Conservation (phyloP, 2,888 invertebrate species). For the Coelinius sp. region DNA sequence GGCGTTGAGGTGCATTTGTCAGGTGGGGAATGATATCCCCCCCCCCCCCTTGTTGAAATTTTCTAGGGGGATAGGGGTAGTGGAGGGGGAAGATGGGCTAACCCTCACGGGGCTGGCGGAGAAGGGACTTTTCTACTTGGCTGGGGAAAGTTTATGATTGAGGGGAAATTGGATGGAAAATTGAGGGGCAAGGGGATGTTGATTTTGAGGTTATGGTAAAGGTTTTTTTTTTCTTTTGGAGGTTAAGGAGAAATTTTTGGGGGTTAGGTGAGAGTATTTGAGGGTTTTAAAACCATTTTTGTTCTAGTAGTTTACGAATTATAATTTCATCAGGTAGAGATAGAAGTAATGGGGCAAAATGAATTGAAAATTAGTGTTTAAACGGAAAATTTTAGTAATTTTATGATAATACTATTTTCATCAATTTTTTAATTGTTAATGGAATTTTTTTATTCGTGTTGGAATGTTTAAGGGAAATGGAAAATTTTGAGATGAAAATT, state of each 20-base stretch:
- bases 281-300: too few relatives aligned
- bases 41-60: background rate
- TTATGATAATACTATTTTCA: too few relatives aligned
- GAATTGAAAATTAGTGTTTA: too few relatives aligned
- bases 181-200: background rate
- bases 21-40: constrained; percentile 46
- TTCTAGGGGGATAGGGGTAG: background rate
- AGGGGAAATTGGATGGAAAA: background rate
- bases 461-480: too few relatives aligned
- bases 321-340: too few relatives aligned
- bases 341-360: too few relatives aligned
- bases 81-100: background rate
- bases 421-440: too few relatives aligned
- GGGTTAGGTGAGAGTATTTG: background rate
- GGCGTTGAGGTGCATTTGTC: constrained; percentile 41
- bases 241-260: too few relatives aligned
- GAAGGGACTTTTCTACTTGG: constrained; percentile 35
- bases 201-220: background rate
- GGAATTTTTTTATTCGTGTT: too few relatives aligned
- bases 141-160: background rate
- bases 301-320: too few relatives aligned
- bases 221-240: background rate
- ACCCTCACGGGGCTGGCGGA: background rate
- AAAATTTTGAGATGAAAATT: too few relatives aligned
- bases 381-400: too few relatives aligned